Base-by-base conservation (phyloP, 2,888 invertebrate genomes). In the Sinelater perroti region DNA sequence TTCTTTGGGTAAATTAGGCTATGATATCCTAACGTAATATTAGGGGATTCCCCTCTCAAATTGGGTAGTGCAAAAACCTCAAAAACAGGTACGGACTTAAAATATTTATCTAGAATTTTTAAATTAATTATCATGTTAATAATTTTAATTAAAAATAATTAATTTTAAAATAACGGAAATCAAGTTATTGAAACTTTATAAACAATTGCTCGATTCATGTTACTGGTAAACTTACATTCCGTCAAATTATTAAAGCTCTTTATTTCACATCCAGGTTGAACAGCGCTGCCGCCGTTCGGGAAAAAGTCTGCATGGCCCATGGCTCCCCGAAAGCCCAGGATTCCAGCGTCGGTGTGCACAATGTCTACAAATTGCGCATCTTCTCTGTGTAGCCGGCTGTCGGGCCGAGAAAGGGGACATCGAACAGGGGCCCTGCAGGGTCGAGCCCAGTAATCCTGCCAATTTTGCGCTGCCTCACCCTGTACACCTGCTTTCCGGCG, bases 311-410 rank as follows among this genome's bases (percentile, higher is more conserved):
- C 78, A 57, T 66, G 0, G 82, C 80, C 18, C 79, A 75, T 1
- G 78, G 80, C 0, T 82, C 1, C 83, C 70, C 54, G 71, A 70
- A 61, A 72, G 50, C 57, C 84, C 7, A 83, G 71, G 0, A 79
- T 80, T 2, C 84, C 85, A 31, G 81, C 81, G 60, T 84, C 84
- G 4, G 86, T 86, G 69, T 87, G 86, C 61, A 85, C 80, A 0
- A 83, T 80, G 71, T 85, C 85, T 0, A 86, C 86, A 66, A 85
- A 83, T 2, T 78, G 72, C 0, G 83, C 86, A 13, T 85, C 82
- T 1, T 80, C 80, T 24, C 80, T 78, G 55, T 83, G 77, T 1
- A 87, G 74, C 56, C 84, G 80, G 30, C 81, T 76, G 13, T 79
- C 73, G 78, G 74, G 2, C 42, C 58, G n/a, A 65, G 59, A 14